Base-by-base conservation (phyloP, 2,797 vertebrate genomes). In the Halcyon badia region DNA sequence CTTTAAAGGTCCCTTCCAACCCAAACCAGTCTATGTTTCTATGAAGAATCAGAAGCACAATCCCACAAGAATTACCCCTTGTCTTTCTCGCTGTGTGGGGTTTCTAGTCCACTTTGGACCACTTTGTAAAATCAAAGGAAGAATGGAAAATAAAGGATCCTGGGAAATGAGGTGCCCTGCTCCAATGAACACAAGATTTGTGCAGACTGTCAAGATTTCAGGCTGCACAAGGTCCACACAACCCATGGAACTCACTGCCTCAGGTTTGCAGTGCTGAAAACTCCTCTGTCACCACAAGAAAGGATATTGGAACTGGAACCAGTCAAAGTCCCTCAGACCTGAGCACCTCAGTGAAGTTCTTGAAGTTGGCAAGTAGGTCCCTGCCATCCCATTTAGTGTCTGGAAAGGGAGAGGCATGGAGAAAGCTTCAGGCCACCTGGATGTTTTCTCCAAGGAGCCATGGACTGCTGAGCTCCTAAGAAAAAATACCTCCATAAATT, bases 211-310 rank as follows among this genome's bases (percentile, higher is more conserved):
- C 26, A 18, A 14, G 25, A 24, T n/a, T 17, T 51, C 39, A 44
- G 44, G 24, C 42, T 73, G 66, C 49, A 18, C 13, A 14, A 46
- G n/a, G 35, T 51, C 18, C 19, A 28, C 64, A 14, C 13, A 48
- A 19, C 21, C 72, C 3, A 0, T 44, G 46, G 76, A 41, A 58
- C 60, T 14, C 64, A 25, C 20, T 31, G 25, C 31, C 3, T 1
- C 20, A 14, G 62, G 31, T n/a, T 22, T 68, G 61, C 49, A 70
- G 39, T 1, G 5, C 56, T 86, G 71, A 31, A 17, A 52, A 24
- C 9, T 64, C 49, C 12, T 68, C 6, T 68, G 28, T 44, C 73
- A 41, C 46, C 26, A 41, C 0, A 4, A 56, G 35, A 44, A 22
- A 24, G 51, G 66, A 41, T 26, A 28, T 4, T 24, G 68, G 18